Base-by-base conservation (phyloP, 1,140 invertebrate species). In the Brachionus sp. region DNA sequence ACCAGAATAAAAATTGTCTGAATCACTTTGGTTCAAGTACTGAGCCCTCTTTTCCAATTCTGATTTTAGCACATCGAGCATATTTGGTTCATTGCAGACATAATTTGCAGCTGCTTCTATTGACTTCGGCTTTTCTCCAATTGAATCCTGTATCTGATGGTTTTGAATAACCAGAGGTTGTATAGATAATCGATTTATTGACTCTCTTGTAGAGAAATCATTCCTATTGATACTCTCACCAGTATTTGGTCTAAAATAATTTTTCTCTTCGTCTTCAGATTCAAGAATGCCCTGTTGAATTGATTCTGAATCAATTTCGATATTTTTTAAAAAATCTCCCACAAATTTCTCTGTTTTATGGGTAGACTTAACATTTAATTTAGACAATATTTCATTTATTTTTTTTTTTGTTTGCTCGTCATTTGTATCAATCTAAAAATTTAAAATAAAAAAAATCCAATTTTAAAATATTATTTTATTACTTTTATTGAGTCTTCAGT, bases 21-120 rank as follows among this genome's bases (percentile, higher is more conserved):
- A n/a, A 9, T 70, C 66, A 39, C 66, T 70, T 16, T 70, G 29
- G n/a, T 75, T 75, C 10, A 75, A 75, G 25, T 75, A 75, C 19
- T 75, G 39, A 46, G 39, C 70, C 29, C 70, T 23, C 25, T 75
- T 75, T 44, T 46, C 39, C 2, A 75, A 19, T 39, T 75, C 70
- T 29, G 25, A 25, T 33, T 75, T 75, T n/a, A 75, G 23, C 6
- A 75, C 23, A 46, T 75, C 42, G 10, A 75, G 37, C 70, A 75
- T 75, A n/a, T 33, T 46, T 5, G 70, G 70, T 25, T 75, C 39
- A 46, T 9, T 5, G 16, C 39, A 39, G n/a, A 12, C 25, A 25
- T 13, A 19, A 39, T 39, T 70, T 37, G 33, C n/a, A 9, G 4
- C 19, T 39, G 33, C 66, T 70, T 70, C 19, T 13, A 13, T 68